Evolutionary conservation across 2,113 vertebrate genomes (phyloP), one percentile per base, ranked within the genome.

Genomic region (Plotosus lineatus): DNA sequence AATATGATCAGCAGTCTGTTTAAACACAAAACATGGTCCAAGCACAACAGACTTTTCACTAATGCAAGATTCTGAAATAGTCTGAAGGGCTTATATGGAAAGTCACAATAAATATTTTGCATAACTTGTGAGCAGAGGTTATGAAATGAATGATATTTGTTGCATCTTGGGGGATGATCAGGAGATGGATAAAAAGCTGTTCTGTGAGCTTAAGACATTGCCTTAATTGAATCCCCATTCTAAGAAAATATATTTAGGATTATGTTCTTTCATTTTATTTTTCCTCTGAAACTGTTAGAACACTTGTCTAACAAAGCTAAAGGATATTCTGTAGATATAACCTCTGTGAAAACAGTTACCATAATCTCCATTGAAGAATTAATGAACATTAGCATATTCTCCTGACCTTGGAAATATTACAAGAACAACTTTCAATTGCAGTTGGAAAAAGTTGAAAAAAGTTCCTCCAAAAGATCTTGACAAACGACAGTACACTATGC

Each of bases 311-410:
- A 36, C 28, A 65, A 42, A 53, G 44, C 61, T 84, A 78, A 77
- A 38, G 38, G 44, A 60, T 28, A 72, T 26, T 36, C 28, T 42
- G n/a, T 65, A 65, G 60, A 74, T 40, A 48, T 68, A 26, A 50
- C 51, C 21, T 75, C 51, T 42, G 38, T 42, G 61, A 58, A 68
- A 74, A 74, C 82, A 78, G 44, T 58, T 51, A 26, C n/a, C 36
- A 44, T 46, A 28, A 7, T 53, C 21, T 5, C 15, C 63, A 33
- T 82, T 66, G n/a, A 75, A 26, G 42, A 76, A 7, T 26, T 76
- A 63, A 63, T 5, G 0, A 46, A 21, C 53, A 28, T 10, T 78
- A 46, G 9, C 38, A 69, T 55, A n/a, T 68, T 78, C 36, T 46
- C 6, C 26, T 55, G 60, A 36, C 44, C 17, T 63, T 71, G 17